phyloP scores from a whole-genome alignment of 2,113 vertebrate genomes.

The Zosterops hypoxanthus region DNA sequence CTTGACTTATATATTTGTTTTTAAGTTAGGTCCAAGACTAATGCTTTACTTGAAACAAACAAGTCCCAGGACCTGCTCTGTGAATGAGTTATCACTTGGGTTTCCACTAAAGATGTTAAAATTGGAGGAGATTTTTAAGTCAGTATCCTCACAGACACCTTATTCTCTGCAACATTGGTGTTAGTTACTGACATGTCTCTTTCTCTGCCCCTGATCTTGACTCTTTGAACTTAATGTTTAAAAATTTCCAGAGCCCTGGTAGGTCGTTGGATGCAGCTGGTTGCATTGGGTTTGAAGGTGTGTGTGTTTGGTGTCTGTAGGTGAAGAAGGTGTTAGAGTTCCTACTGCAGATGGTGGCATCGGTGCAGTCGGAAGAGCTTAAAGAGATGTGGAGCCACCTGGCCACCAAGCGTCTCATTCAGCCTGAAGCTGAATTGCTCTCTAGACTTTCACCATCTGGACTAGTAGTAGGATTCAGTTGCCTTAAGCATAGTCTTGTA shows the following conservation, averaged over 20 bases:
- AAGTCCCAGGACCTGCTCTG: not conserved
- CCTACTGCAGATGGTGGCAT: not conserved
- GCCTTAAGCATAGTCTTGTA: not conserved
- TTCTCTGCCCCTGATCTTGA: not conserved
- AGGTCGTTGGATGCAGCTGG: not conserved
- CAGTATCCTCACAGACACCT: not conserved
- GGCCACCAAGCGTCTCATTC: not conserved
- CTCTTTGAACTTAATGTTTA: not conserved
- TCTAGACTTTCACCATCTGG: not conserved
- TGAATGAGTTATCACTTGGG: not conserved
- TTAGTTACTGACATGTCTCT: not conserved
- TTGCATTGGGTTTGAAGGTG: not conserved
- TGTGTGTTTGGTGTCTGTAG: not conserved
- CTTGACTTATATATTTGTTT: not conserved
- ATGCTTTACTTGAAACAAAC: not conserved
- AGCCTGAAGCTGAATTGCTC: not conserved
- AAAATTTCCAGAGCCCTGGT: not conserved
- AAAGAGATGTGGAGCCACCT: not conserved
- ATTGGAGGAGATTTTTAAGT: not conserved
- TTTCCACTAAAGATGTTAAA: not conserved
- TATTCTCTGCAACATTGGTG: not conserved
- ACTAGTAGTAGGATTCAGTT: not conserved
- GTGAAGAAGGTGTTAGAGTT: not conserved
- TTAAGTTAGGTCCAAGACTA: not conserved
- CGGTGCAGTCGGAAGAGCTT: not conserved